A percentile compares a stretch with the other conserved stretches of the same genome.
Evolutionary conservation across 2,888 invertebrate genomes (phyloP).

Genomic region (Eupithecia dodoneata): DNA sequence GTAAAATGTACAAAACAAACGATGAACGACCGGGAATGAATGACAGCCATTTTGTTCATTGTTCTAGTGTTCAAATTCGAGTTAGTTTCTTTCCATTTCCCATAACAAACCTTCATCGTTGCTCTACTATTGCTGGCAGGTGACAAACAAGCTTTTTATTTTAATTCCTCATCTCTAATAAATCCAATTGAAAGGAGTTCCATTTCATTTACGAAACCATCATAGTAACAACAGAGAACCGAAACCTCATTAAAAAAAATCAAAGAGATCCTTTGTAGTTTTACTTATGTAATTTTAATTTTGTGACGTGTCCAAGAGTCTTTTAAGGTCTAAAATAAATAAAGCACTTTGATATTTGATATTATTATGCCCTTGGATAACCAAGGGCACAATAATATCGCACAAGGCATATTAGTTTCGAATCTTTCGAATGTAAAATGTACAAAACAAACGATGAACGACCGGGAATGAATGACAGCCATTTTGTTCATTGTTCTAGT

Average conservation of each 20-base stretch:
- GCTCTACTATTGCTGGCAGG: background rate
- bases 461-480: background rate
- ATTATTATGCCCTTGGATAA: too few species aligned
- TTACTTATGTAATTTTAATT: too few species aligned
- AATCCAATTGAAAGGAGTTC: background rate
- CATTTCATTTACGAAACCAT: background rate
- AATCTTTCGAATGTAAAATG: background rate
- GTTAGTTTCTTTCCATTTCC: background rate
- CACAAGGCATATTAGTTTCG: too few species aligned
- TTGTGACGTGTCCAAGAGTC: too few species aligned
- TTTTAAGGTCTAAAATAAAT: too few species aligned
- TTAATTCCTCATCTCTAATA: background rate
- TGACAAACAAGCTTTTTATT: background rate
- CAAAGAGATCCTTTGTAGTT: too few species aligned
- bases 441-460: background rate
- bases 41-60: background rate
- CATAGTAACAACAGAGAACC: background rate
- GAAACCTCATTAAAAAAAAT: too few species aligned
- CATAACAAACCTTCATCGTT: background rate
- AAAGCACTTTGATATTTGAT: too few species aligned
- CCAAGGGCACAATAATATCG: too few species aligned
- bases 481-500: background rate
- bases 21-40: background rate
- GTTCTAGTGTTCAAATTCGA: background rate
- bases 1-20: background rate